Evolutionary conservation across 2,888 invertebrate genomes (phyloP), one percentile per base, ranked within the genome.

Genomic region (Villa cingulata): DNA sequence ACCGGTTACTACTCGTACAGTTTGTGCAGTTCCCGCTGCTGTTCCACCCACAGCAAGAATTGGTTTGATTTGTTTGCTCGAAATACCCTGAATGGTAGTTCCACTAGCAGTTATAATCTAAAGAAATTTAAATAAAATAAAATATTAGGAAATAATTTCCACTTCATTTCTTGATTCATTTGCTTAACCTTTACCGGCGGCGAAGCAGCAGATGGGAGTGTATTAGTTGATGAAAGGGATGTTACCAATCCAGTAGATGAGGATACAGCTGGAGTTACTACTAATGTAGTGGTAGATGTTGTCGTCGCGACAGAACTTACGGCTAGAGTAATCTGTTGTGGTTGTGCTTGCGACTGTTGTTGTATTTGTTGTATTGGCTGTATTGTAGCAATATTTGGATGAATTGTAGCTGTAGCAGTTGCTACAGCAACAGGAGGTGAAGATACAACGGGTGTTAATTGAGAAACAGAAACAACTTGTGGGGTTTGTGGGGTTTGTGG

Each of bases 181-280:
- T 23, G 23, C 7, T 15, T 16, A 36, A 36, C n/a, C 7, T 19
- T 34, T 47, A 53, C 50, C 45, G 55, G 49, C 10, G 51, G 41
- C n/a, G 55, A 46, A 4, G 50, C 52, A 15, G 50, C 15, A 4
- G 49, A 42, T 4, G 43, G 37, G 20, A 37, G 27, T 7, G 49
- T 32, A 14, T 49, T 17, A n/a, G 53, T 46, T 19, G 51, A 46
- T 37, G 43, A 37, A 20, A 49, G 38, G 23, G 51, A 52, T 2
- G 48, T 34, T n/a, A 23, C 48, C 9, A 38, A 44, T 46, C 56
- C 40, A 12, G 63, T 56, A n/a, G 68, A 59, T 9, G 62, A 59
- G 1, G 72, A 68, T 5, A 72, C 66, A 17, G 40, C n/a, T 42
- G 49, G 17, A 2, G 42, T 29, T 18, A 34, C 7, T 16, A 36